These are phyloP conservation scores for Alectura lathami DNA, from an alignment of 2,113 vertebrate species.

Conservation along the genomic window DNA sequence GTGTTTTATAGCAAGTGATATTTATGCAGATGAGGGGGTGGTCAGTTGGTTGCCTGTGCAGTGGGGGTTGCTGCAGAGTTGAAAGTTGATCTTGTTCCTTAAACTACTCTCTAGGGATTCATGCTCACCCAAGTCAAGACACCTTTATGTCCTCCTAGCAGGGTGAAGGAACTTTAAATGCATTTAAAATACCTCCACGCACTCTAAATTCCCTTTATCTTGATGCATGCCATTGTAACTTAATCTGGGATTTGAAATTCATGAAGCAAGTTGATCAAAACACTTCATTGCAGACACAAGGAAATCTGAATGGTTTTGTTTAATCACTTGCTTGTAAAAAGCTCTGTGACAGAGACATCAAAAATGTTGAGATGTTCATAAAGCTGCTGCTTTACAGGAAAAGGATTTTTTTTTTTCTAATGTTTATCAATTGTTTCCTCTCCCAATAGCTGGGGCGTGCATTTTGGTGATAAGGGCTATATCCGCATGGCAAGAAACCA, in stretches of 20 bases:
- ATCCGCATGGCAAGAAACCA: slow-evolving; percentile 76
- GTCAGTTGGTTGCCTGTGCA: not conserved
- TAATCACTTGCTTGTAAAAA: not conserved
- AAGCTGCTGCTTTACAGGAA: not conserved
- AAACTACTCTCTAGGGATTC: not conserved
- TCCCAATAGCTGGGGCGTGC: slow-evolving; percentile 70
- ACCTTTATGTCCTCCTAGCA: not conserved
- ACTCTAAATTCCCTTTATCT: not conserved
- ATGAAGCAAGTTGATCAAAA: fast-evolving
- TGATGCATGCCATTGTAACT: fast-evolving
- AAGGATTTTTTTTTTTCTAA: fast-evolving
- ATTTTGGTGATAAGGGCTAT: slow-evolving; percentile 74
- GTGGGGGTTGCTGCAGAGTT: fast-evolving
- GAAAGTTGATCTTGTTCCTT: not conserved
- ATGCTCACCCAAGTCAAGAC: fast-evolving
- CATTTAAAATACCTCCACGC: not conserved
- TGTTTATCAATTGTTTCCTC: not conserved
- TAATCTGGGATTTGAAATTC: not conserved
- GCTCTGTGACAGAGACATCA: not conserved
- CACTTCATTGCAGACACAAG: not conserved
- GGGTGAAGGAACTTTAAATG: not conserved
- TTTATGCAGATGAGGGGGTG: not conserved
- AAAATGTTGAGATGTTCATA: fast-evolving
- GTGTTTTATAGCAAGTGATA: fast-evolving
- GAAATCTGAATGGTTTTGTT: not conserved